A percentile compares a stretch with the other conserved stretches of the same genome.
These are phyloP conservation scores for Antedon bifida DNA, from an alignment of 35 echinoderm and acorn worm species.

Conservation along the genomic window DNA sequence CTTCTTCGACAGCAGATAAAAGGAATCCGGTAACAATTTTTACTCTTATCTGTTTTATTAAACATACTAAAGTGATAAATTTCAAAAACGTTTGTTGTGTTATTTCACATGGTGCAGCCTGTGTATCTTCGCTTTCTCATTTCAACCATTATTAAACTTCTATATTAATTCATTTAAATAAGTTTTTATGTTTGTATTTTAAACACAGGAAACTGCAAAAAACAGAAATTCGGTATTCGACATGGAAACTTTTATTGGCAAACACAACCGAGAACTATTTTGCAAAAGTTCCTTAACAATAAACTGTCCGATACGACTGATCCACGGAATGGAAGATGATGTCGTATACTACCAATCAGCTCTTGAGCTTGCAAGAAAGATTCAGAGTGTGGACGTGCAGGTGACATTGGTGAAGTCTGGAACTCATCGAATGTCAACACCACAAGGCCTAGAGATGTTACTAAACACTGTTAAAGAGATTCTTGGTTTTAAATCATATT, in stretches of 20 bases:
- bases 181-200: too few species aligned
- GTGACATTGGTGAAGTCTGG: slow-evolving; percentile 36
- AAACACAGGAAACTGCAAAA: too few species aligned
- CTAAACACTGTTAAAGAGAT: slow-evolving; percentile 20
- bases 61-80: too few species aligned
- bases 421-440: slow-evolving; percentile 43
- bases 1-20: too few species aligned
- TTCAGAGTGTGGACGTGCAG: slow-evolving; percentile 49
- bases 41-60: too few species aligned
- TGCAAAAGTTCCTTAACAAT: slow-evolving; percentile 7
- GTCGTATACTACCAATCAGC: slow-evolving; percentile 23
- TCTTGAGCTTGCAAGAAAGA: slow-evolving; percentile 12
- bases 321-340: slow-evolving; percentile 70
- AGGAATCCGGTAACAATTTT: too few species aligned
- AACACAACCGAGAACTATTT: neutral
- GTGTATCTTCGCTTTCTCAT: too few species aligned
- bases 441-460: slow-evolving; percentile 15
- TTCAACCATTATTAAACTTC: too few species aligned
- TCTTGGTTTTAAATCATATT: neutral
- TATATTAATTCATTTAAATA: too few species aligned
- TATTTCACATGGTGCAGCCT: too few species aligned
- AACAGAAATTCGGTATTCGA: too few species aligned
- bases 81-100: too few species aligned
- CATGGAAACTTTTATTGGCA: slow-evolving; percentile 20
- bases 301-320: slow-evolving; percentile 23